Conservation (phyloP, 2,888 invertebrate species). For the Pterostichus madidus region DNA sequence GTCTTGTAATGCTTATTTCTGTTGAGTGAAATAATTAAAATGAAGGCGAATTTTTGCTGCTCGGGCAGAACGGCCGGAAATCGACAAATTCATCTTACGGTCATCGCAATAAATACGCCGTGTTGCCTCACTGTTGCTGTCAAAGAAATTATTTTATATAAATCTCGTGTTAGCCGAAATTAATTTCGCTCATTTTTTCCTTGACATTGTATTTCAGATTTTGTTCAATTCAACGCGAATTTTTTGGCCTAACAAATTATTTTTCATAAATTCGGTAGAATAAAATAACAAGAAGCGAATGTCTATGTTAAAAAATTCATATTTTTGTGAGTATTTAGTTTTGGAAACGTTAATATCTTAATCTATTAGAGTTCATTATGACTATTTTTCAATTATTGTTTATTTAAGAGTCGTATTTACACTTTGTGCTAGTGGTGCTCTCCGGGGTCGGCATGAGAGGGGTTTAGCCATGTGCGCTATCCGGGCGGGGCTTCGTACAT, state of each 20-base stretch:
- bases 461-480: too few relatives aligned
- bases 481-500: too few relatives aligned
- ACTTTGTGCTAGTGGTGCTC: too few relatives aligned
- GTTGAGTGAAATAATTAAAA: conserved; percentile 14
- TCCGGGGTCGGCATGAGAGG: too few relatives aligned
- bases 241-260: background rate
- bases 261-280: background rate
- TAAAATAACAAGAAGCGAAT: background rate
- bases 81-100: conserved; percentile 23
- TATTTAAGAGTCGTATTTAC: too few relatives aligned
- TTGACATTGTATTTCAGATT: conserved; percentile 17
- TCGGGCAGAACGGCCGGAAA: background rate
- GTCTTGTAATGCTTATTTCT: too few relatives aligned
- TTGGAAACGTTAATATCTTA: background rate
- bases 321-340: background rate
- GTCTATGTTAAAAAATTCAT: background rate
- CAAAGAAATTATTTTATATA: conserved; percentile 26
- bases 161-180: conserved; percentile 15
- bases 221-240: background rate
- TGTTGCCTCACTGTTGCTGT: conserved; percentile 7
- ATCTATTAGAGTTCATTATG: too few relatives aligned
- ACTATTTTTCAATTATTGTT: too few relatives aligned
- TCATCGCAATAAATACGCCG: conserved; percentile 8
- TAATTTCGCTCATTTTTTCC: conserved; percentile 30
- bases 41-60: background rate